These are phyloP conservation scores for Pectinophora gossypiella DNA, from an alignment of 1,140 invertebrate species.

Conservation along the genomic window DNA sequence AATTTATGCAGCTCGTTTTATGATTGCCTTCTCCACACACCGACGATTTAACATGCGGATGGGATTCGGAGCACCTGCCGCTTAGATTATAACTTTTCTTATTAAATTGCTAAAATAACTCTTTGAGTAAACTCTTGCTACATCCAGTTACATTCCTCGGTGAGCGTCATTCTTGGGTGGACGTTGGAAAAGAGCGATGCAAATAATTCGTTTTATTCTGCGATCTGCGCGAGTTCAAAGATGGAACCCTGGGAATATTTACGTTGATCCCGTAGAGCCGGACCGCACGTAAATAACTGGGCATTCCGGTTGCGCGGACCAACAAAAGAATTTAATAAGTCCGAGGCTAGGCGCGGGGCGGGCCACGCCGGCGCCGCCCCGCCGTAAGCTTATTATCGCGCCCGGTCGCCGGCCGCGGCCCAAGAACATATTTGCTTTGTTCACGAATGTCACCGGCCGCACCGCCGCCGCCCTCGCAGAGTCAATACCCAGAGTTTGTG, in stretches of 20 bases:
- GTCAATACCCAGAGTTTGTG: conserved; percentile 57
- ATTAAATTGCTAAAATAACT: conserved; percentile 27
- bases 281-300: conserved; percentile 46
- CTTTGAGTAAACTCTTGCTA: conserved; percentile 6
- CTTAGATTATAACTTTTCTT: conserved; percentile 18
- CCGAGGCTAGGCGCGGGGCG: conserved; percentile 30
- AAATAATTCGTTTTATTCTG: conserved; percentile 33
- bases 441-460: conserved; percentile 52
- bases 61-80: conserved; percentile 43
- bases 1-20: conserved; percentile 56
- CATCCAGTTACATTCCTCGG: not conserved
- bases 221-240: conserved; percentile 32
- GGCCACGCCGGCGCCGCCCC: conserved; percentile 25
- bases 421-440: conserved; percentile 62
- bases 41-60: conserved; percentile 11
- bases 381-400: conserved; percentile 69
- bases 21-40: conserved; percentile 33
- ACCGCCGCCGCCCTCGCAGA: conserved; percentile 39
- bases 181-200: conserved; percentile 20
- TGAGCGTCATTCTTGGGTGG: not conserved
- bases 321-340: conserved; percentile 70
- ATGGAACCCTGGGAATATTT: conserved; percentile 31
- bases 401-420: conserved; percentile 21
- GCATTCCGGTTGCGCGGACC: conserved; percentile 36
- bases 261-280: conserved; percentile 39